Evolutionary conservation across 2,113 vertebrate genomes (phyloP).

Genomic region (Rutilus rutilus): DNA sequence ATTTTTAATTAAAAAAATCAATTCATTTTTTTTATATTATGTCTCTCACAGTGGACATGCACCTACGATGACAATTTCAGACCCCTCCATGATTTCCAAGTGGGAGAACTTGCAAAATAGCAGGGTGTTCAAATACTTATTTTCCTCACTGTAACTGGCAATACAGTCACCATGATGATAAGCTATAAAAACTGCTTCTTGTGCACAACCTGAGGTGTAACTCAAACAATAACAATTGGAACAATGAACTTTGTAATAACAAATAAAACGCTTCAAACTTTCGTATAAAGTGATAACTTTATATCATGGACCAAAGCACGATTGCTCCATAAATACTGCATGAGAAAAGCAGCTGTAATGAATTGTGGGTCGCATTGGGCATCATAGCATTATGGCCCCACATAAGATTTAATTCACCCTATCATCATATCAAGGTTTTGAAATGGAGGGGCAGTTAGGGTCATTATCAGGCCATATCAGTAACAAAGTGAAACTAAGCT

Average conservation of each 20-base stretch:
- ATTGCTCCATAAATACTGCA: constrained; percentile 33
- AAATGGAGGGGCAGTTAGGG: neutral
- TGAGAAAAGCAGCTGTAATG: neutral
- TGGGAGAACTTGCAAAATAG: too few relatives aligned
- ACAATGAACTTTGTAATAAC: constrained; percentile 26
- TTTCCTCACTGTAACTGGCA: too few relatives aligned
- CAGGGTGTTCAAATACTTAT: too few relatives aligned
- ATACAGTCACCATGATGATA: constrained; percentile 16
- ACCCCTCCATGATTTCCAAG: too few relatives aligned
- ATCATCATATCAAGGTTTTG: neutral
- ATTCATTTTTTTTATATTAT: too few relatives aligned
- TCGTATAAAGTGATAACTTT: neutral
- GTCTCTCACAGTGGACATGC: too few relatives aligned
- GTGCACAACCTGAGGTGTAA: neutral
- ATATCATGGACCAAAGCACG: neutral
- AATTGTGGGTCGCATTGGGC: too few relatives aligned
- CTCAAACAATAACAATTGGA: neutral
- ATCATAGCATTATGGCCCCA: too few relatives aligned
- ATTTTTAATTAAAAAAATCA: too few relatives aligned
- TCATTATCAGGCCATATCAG: neutral
- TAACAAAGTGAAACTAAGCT: neutral
- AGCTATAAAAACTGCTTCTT: constrained; percentile 27
- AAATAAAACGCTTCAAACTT: neutral
- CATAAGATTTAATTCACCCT: neutral
- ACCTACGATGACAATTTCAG: too few relatives aligned